Base-by-base conservation (phyloP, 2,797 vertebrate species). In the Taenioides sp. region DNA sequence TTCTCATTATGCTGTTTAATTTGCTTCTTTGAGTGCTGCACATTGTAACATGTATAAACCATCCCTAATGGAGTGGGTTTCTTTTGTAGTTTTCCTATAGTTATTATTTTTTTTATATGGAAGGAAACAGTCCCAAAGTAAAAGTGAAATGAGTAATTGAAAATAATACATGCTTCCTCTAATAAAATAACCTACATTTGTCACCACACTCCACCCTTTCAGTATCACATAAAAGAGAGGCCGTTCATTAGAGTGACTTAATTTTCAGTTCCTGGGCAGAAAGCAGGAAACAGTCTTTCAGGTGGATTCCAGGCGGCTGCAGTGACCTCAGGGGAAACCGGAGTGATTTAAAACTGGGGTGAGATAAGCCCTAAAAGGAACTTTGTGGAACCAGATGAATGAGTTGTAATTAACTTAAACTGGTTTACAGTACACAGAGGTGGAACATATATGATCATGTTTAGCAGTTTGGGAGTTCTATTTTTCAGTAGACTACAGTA, bases 231-330 rank as follows among this genome's bases (percentile, higher is more conserved):
- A 23, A 37, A 28, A 25, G 2, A 7, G 63, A 63, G 72, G 70
- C 67, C 67, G 81, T 71, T 67, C 7, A 0, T 23, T 69, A 65
- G 14, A 2, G 14, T 58, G 22, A 27, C 20, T 67, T 23, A 37
- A 65, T 60, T 31, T 86, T 77, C 25, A 68, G 37, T 20, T 69
- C 14, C 69, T 60, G 27, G 23, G 43, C 0, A 67, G 6, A 31
- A 17, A 3, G 25, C 54, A 55, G 57, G 37, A 27, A 12, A 25
- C 16, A 37, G 65, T 28, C 65, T 81, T 83, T 69, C 69, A 86
- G 87, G 85, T 88, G 73, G 61, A 88, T 85, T 89, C 81, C 83
- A 65, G 67, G 37, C 14, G 6, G 4, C 74, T 71, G 31, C 64
- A 28, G 4, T 86, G 84, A 79, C 77, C 75, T 70, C 2, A 85